Base-by-base conservation (phyloP, 2,113 vertebrate genomes). In the Platysternon megacephalum region DNA sequence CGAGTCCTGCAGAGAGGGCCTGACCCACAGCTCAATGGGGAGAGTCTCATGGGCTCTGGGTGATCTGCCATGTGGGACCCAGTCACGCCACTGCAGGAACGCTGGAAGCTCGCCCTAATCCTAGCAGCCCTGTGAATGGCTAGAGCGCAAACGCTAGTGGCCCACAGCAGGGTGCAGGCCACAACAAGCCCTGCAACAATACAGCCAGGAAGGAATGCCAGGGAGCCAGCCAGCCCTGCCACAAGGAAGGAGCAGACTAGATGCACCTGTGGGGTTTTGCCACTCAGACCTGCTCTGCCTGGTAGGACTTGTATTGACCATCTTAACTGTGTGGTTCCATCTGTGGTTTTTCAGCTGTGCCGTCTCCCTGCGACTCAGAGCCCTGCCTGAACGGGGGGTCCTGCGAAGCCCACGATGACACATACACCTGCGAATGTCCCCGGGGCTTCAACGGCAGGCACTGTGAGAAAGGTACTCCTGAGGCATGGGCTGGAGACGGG, bases 361-460 rank as follows among this genome's bases (percentile, higher is more conserved):
- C 99, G 0, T 99, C 99, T 12, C 99, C 99, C 95, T 99, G 99
- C 1, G 99, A 99, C 98, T 99, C 99, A 0, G 99, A 99, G 89
- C 99, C 99, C 94, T 99, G 99, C 98, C 97, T 99, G 97, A 99
- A 99, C 1, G 99, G 99, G 32, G 99, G 99, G 1, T 99, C 99
- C 96, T 99, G 99, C 52, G 99, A 99, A 1, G 98, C 99, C 95
- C 98, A 98, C 0, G 99, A 99, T 0, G 99, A 99, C 87, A 99
- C 98, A 0, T 99, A 99, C 97, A 98, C 97, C 74, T 99, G 99
- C 51, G 98, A 99, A 87, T 99, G 99, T 95, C 98, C 99, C 42
- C 98, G 96, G 11, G 99, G 99, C 92, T 99, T 99, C 98, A 98
- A 98, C 9, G 99, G 99, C 83, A 98, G 97, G 79, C 98, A 99